Evolutionary conservation across 2,113 vertebrate species (phyloP).

Genomic region (Campylorhamphus procurvoides): DNA sequence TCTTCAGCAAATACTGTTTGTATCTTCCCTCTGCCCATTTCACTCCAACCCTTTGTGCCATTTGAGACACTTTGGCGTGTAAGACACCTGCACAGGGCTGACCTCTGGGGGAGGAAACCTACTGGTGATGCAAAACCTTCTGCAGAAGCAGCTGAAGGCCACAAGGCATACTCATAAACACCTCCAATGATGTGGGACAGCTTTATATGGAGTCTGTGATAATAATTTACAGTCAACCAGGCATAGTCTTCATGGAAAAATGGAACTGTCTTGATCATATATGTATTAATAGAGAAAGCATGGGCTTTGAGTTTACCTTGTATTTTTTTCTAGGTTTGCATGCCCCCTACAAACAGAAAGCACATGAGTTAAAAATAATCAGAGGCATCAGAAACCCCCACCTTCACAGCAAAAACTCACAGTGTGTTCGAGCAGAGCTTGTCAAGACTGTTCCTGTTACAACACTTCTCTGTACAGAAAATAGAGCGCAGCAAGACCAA

Average conservation of each 20-base stretch:
- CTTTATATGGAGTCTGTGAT: background rate
- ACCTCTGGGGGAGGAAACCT: background rate
- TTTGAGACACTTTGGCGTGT: background rate
- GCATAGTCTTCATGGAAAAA: background rate
- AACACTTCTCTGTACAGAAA: background rate
- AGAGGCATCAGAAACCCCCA: background rate
- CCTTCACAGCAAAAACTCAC: background rate
- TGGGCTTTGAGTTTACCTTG: background rate
- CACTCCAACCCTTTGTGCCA: background rate
- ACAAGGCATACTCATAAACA: background rate
- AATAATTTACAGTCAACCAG: background rate
- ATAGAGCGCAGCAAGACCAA: background rate
- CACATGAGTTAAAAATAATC: background rate
- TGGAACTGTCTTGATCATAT: background rate
- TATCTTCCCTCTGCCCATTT: background rate
- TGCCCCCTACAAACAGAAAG: background rate
- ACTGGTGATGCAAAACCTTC: background rate
- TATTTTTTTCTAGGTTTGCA: background rate
- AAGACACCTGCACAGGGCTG: background rate
- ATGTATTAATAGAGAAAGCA: background rate
- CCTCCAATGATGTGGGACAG: background rate
- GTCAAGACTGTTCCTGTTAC: background rate
- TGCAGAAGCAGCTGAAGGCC: background rate
- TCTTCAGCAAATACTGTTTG: background rate
- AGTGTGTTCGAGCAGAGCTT: background rate